Conservation (phyloP, 2,888 invertebrate genomes). For the Cremastobaeus sp. region DNA sequence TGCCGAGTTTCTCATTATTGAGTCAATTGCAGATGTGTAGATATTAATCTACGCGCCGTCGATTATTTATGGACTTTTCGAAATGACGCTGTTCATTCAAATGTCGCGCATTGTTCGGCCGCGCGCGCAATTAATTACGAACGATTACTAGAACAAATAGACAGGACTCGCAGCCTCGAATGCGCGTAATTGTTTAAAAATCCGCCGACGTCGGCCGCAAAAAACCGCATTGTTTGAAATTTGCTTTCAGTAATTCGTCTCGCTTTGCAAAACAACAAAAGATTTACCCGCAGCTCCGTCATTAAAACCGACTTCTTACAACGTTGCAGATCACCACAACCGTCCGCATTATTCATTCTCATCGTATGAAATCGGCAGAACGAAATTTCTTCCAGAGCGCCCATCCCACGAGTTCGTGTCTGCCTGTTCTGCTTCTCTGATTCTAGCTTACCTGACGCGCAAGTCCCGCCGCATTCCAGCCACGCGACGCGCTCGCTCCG, state of each 20-base stretch:
- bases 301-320: background rate
- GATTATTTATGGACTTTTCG: conserved; percentile 37
- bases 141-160: no score
- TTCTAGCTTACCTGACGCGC: conserved; percentile 31
- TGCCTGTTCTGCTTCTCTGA: conserved; percentile 39
- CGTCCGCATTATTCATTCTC: background rate
- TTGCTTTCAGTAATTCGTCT: no score
- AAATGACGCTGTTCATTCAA: no score
- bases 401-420: conserved; percentile 33
- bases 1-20: conserved; percentile 25
- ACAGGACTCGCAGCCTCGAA: no score
- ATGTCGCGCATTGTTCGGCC: no score
- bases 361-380: conserved; percentile 1
- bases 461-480: conserved; percentile 74
- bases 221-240: no score
- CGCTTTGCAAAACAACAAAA: no score
- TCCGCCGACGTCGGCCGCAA: no score
- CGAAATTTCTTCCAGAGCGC: conserved; percentile 24
- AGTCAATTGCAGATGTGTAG: conserved; percentile 14
- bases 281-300: no score
- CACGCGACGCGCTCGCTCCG: conserved; percentile 73
- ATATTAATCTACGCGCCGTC: conserved; percentile 17
- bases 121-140: no score
- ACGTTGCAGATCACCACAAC: background rate
- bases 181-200: no score